A percentile compares a stretch with the other conserved stretches of the same genome.
phyloP scores from a whole-genome alignment of 2,113 vertebrate species.

The Mirounga angustirostris region DNA sequence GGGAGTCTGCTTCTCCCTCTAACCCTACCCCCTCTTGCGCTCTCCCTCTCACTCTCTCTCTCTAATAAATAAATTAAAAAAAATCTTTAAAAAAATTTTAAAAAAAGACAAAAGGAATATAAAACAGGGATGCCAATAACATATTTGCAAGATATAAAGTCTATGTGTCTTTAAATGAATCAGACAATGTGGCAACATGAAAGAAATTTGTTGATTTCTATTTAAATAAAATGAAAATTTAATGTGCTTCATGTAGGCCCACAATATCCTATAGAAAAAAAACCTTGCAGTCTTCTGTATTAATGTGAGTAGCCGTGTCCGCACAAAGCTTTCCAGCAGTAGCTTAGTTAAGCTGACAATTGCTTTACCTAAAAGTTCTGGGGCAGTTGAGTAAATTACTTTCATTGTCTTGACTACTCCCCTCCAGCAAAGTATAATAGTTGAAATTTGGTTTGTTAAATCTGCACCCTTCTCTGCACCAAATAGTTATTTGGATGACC shows the following conservation, averaged over 20 bases:
- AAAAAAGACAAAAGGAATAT: neutral
- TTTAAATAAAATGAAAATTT: constrained; percentile 36
- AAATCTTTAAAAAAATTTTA: too few relatives aligned
- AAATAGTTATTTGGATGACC: constrained; percentile 39
- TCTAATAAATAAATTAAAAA: too few relatives aligned
- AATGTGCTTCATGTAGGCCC: neutral
- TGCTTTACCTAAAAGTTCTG: neutral
- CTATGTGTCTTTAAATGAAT: neutral
- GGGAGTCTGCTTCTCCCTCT: too few relatives aligned
- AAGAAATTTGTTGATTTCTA: neutral
- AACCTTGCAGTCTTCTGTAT: neutral
- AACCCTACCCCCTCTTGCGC: too few relatives aligned
- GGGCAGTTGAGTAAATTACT: neutral
- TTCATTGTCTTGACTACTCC: neutral
- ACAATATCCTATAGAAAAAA: neutral
- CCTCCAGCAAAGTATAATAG: neutral
- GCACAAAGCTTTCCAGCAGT: neutral
- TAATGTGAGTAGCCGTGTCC: neutral
- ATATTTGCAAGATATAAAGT: constrained; percentile 5
- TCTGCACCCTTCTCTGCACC: neutral
- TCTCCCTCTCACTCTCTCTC: too few relatives aligned
- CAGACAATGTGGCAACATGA: neutral
- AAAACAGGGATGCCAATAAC: neutral
- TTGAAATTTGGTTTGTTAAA: constrained; percentile 36
- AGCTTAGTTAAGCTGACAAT: neutral